Conservation (phyloP, 2,113 vertebrate species). For the Callipepla californica region DNA sequence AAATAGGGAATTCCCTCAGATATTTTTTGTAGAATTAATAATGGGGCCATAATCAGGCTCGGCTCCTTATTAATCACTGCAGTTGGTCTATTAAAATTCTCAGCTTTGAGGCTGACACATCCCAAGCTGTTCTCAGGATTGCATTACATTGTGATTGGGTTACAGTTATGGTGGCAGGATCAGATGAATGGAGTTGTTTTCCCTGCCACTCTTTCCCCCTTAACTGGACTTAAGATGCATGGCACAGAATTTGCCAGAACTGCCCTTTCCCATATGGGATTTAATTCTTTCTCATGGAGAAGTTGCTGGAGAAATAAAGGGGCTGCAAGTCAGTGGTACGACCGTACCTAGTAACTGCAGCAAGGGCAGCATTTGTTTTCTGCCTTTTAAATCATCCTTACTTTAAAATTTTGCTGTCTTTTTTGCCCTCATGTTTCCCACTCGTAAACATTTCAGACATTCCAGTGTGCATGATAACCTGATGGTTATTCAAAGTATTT, state of each 20-base stretch:
- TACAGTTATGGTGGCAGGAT: background rate
- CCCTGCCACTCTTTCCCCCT: background rate
- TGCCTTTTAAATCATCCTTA: background rate
- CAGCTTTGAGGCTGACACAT: background rate
- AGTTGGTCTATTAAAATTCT: background rate
- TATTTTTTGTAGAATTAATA: background rate
- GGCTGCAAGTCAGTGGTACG: background rate
- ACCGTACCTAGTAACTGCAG: background rate
- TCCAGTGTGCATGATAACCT: background rate
- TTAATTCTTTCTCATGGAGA: background rate
- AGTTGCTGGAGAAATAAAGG: background rate
- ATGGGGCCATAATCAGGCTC: conserved; percentile 1
- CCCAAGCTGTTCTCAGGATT: background rate
- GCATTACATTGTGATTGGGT: background rate
- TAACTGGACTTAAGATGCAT: background rate
- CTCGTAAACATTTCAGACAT: accelerated
- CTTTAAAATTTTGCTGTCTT: background rate
- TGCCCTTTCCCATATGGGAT: background rate
- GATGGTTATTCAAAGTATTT: background rate
- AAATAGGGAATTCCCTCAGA: conserved; percentile 33
- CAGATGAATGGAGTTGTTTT: background rate
- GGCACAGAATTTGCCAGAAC: background rate
- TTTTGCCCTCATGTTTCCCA: background rate
- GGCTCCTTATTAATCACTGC: background rate
- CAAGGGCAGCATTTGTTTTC: background rate